phyloP scores from a whole-genome alignment of 2,113 vertebrate genomes.

The Neodontobutis hainanensis region DNA sequence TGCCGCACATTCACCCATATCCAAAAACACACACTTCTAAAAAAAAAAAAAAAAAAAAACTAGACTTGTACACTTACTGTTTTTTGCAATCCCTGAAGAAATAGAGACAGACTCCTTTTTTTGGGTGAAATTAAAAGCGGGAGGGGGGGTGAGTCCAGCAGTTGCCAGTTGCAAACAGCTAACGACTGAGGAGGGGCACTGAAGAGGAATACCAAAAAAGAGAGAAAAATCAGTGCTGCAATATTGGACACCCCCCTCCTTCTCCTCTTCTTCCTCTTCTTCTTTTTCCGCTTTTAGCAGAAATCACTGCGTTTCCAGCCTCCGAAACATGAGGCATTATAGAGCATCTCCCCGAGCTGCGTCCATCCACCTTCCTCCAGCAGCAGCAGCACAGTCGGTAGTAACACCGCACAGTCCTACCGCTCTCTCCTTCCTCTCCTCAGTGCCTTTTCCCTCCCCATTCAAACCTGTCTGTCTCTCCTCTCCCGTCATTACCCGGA shows the following conservation, averaged over 20 bases:
- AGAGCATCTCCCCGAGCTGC: constrained; percentile 48
- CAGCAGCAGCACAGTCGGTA: constrained; percentile 73
- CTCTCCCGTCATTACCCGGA: constrained; percentile 56
- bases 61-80: constrained; percentile 70
- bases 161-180: constrained; percentile 61
- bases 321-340: constrained; percentile 70
- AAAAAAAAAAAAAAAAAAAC: constrained; percentile 59
- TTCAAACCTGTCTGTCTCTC: constrained; percentile 45
- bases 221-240: constrained; percentile 55
- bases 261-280: background rate
- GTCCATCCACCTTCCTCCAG: constrained; percentile 55
- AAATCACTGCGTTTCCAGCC: constrained; percentile 60
- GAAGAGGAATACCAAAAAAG: constrained; percentile 41
- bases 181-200: constrained; percentile 54
- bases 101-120: constrained; percentile 70
- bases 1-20: constrained; percentile 38
- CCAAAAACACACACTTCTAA: constrained; percentile 7
- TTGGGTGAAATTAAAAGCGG: constrained; percentile 52
- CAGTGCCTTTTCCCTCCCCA: constrained; percentile 31
- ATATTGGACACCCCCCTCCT: constrained; percentile 45
- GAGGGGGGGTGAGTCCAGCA: constrained; percentile 39
- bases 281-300: constrained; percentile 21
- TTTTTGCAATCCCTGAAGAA: constrained; percentile 69
- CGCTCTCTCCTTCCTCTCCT: constrained; percentile 30
- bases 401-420: constrained; percentile 70